These are phyloP conservation scores for Puntigrus tetrazona DNA, from an alignment of 2,113 vertebrate species.

Conservation along the genomic window DNA sequence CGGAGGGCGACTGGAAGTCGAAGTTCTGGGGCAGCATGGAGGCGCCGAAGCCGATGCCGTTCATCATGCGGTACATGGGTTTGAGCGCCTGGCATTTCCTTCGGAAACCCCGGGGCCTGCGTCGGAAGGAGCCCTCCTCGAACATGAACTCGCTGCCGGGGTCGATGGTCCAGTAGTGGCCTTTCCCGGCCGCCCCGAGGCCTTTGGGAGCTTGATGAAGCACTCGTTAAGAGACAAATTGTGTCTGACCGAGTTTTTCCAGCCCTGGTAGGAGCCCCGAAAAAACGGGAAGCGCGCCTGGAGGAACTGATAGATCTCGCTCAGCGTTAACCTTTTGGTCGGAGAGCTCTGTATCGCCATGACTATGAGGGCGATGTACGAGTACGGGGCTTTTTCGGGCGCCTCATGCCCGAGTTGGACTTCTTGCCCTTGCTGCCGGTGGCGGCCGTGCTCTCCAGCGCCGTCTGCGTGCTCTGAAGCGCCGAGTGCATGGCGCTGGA, in stretches of 20 bases:
- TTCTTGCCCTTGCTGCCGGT: slow-evolving; percentile 80
- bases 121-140: slow-evolving; percentile 94
- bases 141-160: slow-evolving; percentile 97
- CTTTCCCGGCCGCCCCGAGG: slow-evolving; percentile 91
- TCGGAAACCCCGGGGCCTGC: slow-evolving; percentile 92
- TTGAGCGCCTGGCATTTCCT: slow-evolving; percentile 94
- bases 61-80: slow-evolving; percentile 91
- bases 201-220: slow-evolving; percentile 91
- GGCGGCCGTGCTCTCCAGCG: slow-evolving; percentile 72
- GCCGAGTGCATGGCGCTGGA: slow-evolving; percentile 74
- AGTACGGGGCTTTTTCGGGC: slow-evolving; percentile 95
- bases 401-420: slow-evolving; percentile 85
- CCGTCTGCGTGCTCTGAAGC: slow-evolving; percentile 78
- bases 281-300: slow-evolving; percentile 94
- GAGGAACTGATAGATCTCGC: slow-evolving; percentile 97
- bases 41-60: slow-evolving; percentile 87
- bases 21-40: slow-evolving; percentile 90
- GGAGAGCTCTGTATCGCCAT: slow-evolving; percentile 97
- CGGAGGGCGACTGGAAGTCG: slow-evolving; percentile 88
- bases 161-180: slow-evolving; percentile 97
- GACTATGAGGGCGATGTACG: slow-evolving; percentile 94
- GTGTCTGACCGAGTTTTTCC: slow-evolving; percentile 95
- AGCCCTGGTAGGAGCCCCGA: slow-evolving; percentile 92
- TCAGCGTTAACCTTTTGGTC: slow-evolving; percentile 88
- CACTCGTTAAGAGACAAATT: slow-evolving; percentile 91